Evolutionary conservation across 1,140 invertebrate species (phyloP).

Genomic region (Hyphantria cunea): DNA sequence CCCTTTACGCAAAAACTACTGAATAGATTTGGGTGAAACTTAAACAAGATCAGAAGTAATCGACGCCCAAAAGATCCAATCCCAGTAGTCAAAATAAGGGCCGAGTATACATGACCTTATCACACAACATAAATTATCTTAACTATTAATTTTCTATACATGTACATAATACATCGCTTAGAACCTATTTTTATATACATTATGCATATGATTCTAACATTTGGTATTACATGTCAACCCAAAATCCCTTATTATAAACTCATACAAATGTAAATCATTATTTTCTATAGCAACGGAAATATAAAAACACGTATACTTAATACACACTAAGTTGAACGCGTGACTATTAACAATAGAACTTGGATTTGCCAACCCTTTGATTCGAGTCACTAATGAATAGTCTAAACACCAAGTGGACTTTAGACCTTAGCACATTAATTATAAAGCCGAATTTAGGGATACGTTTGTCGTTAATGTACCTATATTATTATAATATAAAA

Average conservation of each 20-base stretch:
- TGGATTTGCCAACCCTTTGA: constrained; percentile 80
- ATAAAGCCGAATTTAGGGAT: constrained; percentile 40
- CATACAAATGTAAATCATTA: constrained; percentile 33
- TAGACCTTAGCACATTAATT: constrained; percentile 29
- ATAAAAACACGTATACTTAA: constrained; percentile 63
- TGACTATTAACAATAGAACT: constrained; percentile 77
- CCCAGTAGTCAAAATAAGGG: too few relatives aligned
- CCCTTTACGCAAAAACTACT: too few relatives aligned
- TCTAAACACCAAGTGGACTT: constrained; percentile 26
- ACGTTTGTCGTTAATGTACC: constrained; percentile 43
- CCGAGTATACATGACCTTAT: too few relatives aligned
- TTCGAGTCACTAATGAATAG: constrained; percentile 73
- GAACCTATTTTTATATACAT: too few relatives aligned
- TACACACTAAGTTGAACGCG: constrained; percentile 65
- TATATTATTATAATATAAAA: constrained; percentile 63
- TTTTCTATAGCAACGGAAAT: constrained; percentile 66
- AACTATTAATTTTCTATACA: too few relatives aligned
- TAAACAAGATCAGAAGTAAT: too few relatives aligned
- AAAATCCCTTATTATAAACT: constrained; percentile 16
- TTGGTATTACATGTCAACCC: not conserved
- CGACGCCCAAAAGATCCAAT: too few relatives aligned
- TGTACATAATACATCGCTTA: too few relatives aligned
- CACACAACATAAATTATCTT: too few relatives aligned
- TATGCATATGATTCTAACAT: not conserved
- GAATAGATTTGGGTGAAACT: too few relatives aligned